phyloP scores from a whole-genome alignment of 1,140 invertebrate species.

The Drosophila simulans region DNA sequence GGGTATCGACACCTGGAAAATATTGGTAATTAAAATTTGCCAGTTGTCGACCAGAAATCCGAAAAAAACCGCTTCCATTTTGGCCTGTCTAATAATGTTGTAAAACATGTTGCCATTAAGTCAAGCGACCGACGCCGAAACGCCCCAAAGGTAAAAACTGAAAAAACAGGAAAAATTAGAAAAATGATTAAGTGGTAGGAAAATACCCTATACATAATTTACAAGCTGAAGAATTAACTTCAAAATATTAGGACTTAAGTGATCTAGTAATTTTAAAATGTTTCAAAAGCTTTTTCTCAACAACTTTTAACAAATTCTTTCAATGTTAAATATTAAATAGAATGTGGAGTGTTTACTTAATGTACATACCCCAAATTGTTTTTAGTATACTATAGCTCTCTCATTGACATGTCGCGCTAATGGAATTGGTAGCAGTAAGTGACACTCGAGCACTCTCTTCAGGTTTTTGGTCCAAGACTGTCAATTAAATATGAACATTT shows the following conservation, averaged over 20 bases:
- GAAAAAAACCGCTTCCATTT: slow-evolving; percentile 24
- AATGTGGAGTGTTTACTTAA: too few species aligned
- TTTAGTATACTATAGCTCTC: slow-evolving; percentile 10
- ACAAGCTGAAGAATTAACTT: not conserved
- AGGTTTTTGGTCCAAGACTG: slow-evolving; percentile 42
- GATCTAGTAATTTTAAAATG: not conserved
- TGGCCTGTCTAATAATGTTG: slow-evolving; percentile 76
- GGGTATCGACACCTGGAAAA: slow-evolving; percentile 73
- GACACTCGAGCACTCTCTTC: slow-evolving; percentile 44
- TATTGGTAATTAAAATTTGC: slow-evolving; percentile 79
- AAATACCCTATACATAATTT: slow-evolving; percentile 35
- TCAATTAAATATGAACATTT: slow-evolving; percentile 74
- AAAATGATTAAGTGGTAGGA: slow-evolving; percentile 2
- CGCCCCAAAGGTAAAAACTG: slow-evolving; percentile 49
- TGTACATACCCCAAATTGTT: not conserved
- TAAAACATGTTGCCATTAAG: slow-evolving; percentile 78
- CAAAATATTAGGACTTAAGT: not conserved
- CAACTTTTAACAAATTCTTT: too few species aligned
- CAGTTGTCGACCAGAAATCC: slow-evolving; percentile 41
- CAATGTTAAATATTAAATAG: too few species aligned
- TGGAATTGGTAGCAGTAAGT: slow-evolving; percentile 67
- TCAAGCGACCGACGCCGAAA: slow-evolving; percentile 62
- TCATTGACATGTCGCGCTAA: slow-evolving; percentile 54
- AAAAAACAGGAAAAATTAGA: slow-evolving; percentile 16
- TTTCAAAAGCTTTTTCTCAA: too few species aligned